These are phyloP conservation scores for Arizona elegans DNA, from an alignment of 2,113 vertebrate genomes.

Conservation along the genomic window DNA sequence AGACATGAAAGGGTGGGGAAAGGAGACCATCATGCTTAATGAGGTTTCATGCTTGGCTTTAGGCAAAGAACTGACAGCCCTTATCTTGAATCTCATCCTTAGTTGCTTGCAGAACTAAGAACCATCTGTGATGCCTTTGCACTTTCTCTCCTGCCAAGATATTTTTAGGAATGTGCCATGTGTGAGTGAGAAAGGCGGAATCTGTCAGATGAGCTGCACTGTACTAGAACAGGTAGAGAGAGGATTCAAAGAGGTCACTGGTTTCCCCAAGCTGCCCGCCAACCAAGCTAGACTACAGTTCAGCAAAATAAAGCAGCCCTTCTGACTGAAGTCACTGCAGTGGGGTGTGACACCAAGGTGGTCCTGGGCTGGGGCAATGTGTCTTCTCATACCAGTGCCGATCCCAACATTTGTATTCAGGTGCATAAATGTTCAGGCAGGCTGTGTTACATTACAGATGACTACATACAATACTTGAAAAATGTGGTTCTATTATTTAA, in stretches of 20 bases:
- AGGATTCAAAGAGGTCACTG: neutral
- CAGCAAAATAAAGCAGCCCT: neutral
- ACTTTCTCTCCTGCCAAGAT: rapidly evolving
- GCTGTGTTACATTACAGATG: neutral
- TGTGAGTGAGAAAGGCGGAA: constrained; percentile 15
- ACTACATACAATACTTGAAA: neutral
- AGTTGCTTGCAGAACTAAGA: constrained; percentile 12
- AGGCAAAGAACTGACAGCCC: constrained; percentile 49
- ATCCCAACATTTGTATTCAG: neutral
- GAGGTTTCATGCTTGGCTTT: constrained; percentile 45
- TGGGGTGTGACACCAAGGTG: neutral
- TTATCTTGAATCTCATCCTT: constrained; percentile 47
- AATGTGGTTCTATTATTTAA: neutral
- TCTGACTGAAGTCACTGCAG: neutral
- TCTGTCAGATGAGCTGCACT: constrained; percentile 27
- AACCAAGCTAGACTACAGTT: neutral
- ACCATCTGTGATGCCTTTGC: constrained; percentile 27
- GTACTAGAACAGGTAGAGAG: rapidly evolving
- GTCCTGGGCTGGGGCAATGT: neutral
- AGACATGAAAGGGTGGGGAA: constrained; percentile 22
- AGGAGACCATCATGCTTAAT: constrained; percentile 38
- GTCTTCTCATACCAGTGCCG: neutral
- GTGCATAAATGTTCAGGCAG: neutral
- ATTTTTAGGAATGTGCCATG: constrained; percentile 37
- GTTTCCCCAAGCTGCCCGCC: neutral